Conservation (phyloP, 2,888 invertebrate genomes). For the Perdita meconis region DNA sequence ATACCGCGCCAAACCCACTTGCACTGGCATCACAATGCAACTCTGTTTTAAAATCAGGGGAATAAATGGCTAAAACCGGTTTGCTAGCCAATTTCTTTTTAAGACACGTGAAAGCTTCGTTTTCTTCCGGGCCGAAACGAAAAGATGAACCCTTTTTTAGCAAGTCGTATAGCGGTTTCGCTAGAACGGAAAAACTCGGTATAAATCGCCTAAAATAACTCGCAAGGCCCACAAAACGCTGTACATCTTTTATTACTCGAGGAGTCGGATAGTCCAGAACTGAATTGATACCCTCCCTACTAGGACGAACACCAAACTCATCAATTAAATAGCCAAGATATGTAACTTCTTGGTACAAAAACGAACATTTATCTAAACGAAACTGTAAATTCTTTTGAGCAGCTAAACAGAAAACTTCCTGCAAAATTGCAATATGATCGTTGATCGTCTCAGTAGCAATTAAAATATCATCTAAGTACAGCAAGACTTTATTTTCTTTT, state of each 20-base stretch:
- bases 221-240: too few species aligned
- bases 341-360: neutral
- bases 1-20: neutral
- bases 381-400: neutral
- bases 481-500: neutral
- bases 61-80: neutral
- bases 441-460: slow-evolving; percentile 2
- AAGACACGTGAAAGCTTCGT: neutral
- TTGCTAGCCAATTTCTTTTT: neutral
- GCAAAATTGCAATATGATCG: slow-evolving; percentile 23
- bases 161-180: neutral
- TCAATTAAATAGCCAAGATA: slow-evolving; percentile 42
- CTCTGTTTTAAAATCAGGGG: neutral
- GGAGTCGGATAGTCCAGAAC: slow-evolving; percentile 56
- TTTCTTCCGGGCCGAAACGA: neutral
- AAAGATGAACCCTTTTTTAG: neutral
- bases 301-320: slow-evolving; percentile 49
- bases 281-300: slow-evolving; percentile 35
- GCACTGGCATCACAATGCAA: neutral
- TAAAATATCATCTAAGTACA: slow-evolving; percentile 36
- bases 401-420: slow-evolving; percentile 48
- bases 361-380: slow-evolving; percentile 35
- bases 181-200: neutral
- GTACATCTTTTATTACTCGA: too few species aligned
- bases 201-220: neutral